A percentile compares a stretch with the other conserved stretches of the same genome.
Evolutionary conservation across 35 echinoderm and acorn worm species (phyloP).

Genomic region (Hemicentrotus pulcherrimus): DNA sequence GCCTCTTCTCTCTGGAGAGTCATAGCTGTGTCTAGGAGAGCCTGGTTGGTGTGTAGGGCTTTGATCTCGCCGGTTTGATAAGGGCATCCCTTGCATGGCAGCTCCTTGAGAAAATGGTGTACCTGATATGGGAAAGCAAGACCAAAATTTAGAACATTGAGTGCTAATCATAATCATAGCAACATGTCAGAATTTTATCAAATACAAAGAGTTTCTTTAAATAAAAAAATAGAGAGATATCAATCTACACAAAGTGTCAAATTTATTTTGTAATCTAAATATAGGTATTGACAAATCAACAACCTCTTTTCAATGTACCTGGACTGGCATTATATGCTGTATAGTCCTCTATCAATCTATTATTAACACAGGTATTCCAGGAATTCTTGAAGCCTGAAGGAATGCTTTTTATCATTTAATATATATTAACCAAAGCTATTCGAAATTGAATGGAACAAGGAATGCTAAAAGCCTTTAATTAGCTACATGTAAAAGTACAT

Average conservation of each 20-base stretch:
- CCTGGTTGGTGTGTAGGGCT: background rate
- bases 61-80: background rate
- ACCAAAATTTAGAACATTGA: background rate
- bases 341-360: no score
- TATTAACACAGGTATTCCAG: no score
- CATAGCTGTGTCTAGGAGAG: background rate
- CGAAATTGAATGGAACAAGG: no score
- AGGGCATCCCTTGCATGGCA: background rate
- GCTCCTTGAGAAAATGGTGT: slow-evolving; percentile 26
- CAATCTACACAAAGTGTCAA: background rate
- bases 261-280: background rate
- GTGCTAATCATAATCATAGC: background rate
- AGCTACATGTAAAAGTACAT: background rate
- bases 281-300: background rate
- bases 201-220: background rate
- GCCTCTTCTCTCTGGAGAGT: background rate
- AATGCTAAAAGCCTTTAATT: no score
- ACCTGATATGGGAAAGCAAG: background rate
- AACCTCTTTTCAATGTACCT: background rate
- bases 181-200: background rate
- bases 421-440: no score
- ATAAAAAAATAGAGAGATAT: background rate
- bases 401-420: no score
- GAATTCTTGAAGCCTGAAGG: no score
- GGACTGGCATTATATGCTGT: no score